Base-by-base conservation (phyloP, 2,113 vertebrate species). In the Eurystomus gularis region DNA sequence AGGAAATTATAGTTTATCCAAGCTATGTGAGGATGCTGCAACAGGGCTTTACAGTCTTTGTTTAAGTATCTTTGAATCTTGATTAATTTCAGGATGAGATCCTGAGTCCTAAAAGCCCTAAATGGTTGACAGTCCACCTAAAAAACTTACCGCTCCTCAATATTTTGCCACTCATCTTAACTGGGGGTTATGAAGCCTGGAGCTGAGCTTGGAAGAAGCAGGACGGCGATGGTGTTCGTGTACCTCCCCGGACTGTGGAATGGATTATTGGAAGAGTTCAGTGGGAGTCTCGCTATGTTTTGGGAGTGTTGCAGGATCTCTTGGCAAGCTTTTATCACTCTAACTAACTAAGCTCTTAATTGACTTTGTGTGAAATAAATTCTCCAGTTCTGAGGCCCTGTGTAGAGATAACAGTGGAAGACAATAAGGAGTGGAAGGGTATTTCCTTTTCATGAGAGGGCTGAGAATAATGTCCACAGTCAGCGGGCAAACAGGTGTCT, bases 311-410 rank as follows among this genome's bases (percentile, higher is more conserved):
- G 65, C 65, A 70, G 81, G 61, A 46, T 76, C n/a, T 48, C 39
- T 90, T 88, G 91, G 82, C 82, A 94, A 91, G 82, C 24, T 39
- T 90, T 87, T 60, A 85, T 33, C 48, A 94, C 29, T 65, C 68
- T 55, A 64, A 35, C 68, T 55, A 64, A 35, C 65, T 81, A 83
- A 94, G n/a, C 68, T 83, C 62, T 92, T 90, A 75, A 79, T 90
- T 94, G 66, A 39, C 76, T 87, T 86, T n/a, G 9, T n/a, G 46
- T 54, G 62, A 86, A 90, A 81, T 58, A 68, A 80, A 64, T 89
- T 78, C n/a, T 35, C 14, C 52, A 19, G 68, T 77, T 93, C 40
- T 80, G 76, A 65, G 86, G 31, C 7, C 4, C 33, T 68, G 11
- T 37, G 11, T 39, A 66, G 83, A 76, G 79, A 16, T 73, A 91